Percentiles rank a stretch among this genome's conserved stretches.
Conservation (phyloP, 2,888 invertebrate species). For the Axea sp. region DNA sequence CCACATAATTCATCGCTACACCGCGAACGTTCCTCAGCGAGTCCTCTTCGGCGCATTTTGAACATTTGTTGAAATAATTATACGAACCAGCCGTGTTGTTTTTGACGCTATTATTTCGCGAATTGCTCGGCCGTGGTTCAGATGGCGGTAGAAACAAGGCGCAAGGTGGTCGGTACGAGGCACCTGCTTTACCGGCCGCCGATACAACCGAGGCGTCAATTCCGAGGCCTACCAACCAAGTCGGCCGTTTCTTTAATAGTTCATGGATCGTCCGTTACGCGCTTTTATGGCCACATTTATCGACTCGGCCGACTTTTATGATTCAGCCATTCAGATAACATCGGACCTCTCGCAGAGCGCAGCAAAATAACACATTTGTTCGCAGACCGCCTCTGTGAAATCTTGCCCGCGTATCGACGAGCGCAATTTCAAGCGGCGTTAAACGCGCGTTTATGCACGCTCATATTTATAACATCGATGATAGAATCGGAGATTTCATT, state of each 20-base stretch:
- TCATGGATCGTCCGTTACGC: slow-evolving; percentile 77
- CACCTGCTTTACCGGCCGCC: slow-evolving; percentile 75
- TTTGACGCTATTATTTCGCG: too few relatives aligned
- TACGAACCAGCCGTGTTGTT: too few relatives aligned
- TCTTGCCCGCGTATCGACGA: slow-evolving; percentile 40
- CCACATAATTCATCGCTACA: background rate
- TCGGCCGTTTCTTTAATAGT: slow-evolving; percentile 71
- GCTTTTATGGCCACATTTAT: slow-evolving; percentile 78
- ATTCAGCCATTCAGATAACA: slow-evolving; percentile 46
- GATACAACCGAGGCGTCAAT: slow-evolving; percentile 67
- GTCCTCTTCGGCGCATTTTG: background rate
- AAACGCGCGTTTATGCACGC: slow-evolving; percentile 51
- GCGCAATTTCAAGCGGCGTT: slow-evolving; percentile 16
- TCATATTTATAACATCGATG: slow-evolving; percentile 57
- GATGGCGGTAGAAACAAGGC: slow-evolving; percentile 72
- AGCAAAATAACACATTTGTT: slow-evolving; percentile 12
- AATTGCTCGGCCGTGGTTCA: slow-evolving; percentile 66
- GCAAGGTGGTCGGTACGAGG: slow-evolving; percentile 60
- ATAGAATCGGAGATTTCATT: slow-evolving; percentile 68
- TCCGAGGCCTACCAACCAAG: slow-evolving; percentile 71
- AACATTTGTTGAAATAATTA: too few relatives aligned
- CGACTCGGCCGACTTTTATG: slow-evolving; percentile 68
- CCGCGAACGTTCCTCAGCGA: background rate
- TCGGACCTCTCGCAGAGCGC: slow-evolving; percentile 23
- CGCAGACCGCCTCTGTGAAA: too few relatives aligned